These are phyloP conservation scores for Agrochola litura DNA, from an alignment of 2,888 invertebrate species.

Conservation along the genomic window DNA sequence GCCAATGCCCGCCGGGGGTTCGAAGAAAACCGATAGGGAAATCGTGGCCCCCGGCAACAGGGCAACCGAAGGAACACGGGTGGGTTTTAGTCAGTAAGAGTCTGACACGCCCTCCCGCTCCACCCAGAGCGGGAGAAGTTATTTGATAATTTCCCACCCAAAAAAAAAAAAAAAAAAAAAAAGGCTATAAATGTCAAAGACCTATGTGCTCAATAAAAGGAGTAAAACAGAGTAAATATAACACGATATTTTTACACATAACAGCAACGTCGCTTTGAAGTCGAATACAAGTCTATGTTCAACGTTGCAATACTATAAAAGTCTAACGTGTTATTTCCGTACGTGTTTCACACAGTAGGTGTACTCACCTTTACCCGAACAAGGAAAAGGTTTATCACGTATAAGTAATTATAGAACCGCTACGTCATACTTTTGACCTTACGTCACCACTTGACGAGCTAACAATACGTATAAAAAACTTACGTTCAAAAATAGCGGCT, in stretches of 20 bases:
- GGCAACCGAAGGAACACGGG: too few species aligned
- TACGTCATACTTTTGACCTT: slow-evolving; percentile 59
- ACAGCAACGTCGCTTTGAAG: slow-evolving; percentile 4
- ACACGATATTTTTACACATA: background rate
- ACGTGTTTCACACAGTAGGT: slow-evolving; percentile 8
- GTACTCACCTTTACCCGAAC: slow-evolving; percentile 8
- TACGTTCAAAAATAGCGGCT: slow-evolving; percentile 78
- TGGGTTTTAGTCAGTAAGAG: too few species aligned
- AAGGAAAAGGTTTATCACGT: slow-evolving; percentile 22
- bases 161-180: too few species aligned
- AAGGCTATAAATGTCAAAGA: background rate
- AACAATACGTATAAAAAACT: slow-evolving; percentile 67
- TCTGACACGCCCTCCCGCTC: too few species aligned
- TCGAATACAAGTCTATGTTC: slow-evolving; percentile 13
- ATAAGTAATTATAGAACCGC: slow-evolving; percentile 16
- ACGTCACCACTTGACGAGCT: slow-evolving; percentile 62
- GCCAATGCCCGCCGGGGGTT: too few species aligned
- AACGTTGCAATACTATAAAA: slow-evolving; percentile 13
- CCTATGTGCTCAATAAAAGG: background rate
- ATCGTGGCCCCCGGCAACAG: too few species aligned
- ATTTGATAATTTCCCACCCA: too few species aligned
- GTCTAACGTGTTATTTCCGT: slow-evolving; percentile 1
- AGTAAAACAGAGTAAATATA: background rate
- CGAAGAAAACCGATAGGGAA: too few species aligned
- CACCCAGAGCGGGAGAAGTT: too few species aligned